Conservation (phyloP, 30 jellyfish, hydroid and myxozoan genomes). For the Turritopsis rubra region DNA sequence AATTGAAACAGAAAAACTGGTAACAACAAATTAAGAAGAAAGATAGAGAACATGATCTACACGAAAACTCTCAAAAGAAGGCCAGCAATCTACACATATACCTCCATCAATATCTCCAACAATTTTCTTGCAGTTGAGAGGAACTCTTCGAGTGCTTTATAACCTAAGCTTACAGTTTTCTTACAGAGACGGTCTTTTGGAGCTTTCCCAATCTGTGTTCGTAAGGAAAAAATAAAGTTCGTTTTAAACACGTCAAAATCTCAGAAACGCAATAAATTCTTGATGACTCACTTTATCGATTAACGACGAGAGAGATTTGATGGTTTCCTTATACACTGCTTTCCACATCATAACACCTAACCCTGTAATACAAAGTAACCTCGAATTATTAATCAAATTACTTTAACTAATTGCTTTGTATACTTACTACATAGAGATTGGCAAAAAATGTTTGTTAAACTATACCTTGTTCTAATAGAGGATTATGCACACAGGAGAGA, state of each 20-base stretch:
- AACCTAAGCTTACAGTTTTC: slow-evolving; percentile 43
- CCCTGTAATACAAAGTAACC: too few species aligned
- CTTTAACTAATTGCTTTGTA: too few species aligned
- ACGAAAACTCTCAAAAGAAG: too few species aligned
- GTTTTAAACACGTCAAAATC: not conserved
- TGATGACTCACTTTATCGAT: slow-evolving; percentile 63
- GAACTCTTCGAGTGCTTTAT: slow-evolving; percentile 28
- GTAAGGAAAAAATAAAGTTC: not conserved
- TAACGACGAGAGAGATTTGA: slow-evolving; percentile 35
- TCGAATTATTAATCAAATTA: too few species aligned
- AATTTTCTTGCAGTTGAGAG: slow-evolving; percentile 22
- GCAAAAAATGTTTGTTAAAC: too few species aligned
- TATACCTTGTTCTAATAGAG: slow-evolving; percentile 72
- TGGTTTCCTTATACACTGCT: slow-evolving; percentile 74
- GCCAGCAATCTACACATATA: slow-evolving; percentile 6
- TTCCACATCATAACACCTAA: slow-evolving; percentile 84
- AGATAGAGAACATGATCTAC: too few species aligned
- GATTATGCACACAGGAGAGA: slow-evolving; percentile 55
- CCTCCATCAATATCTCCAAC: slow-evolving; percentile 36
- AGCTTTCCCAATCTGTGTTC: slow-evolving; percentile 72
- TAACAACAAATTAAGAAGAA: too few species aligned
- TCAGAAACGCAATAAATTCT: not conserved
- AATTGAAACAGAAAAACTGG: too few species aligned
- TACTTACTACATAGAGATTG: too few species aligned
- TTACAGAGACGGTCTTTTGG: slow-evolving; percentile 89